Percentiles rank a stretch among this genome's conserved stretches.
Evolutionary conservation across 92 coral and sea anemone species (phyloP).

Genomic region (Micromussa lordhowensis): DNA sequence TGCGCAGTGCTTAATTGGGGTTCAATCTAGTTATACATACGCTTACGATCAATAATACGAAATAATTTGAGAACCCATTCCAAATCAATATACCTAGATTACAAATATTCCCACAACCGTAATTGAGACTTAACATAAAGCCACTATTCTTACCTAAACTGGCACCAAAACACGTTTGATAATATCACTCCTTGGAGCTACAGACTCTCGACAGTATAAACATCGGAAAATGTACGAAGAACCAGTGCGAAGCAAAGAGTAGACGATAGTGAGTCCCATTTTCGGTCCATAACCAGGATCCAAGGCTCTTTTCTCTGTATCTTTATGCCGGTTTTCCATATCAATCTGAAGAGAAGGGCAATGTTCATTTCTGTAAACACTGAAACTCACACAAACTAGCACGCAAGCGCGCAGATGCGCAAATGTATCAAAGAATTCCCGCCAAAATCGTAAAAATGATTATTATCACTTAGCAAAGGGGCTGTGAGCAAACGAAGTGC

Average conservation of each 20-base stretch:
- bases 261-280: neutral
- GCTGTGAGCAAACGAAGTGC: neutral
- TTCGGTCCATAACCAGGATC: neutral
- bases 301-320: neutral
- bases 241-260: too few relatives aligned
- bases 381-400: neutral
- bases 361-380: conserved; percentile 8
- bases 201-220: too few relatives aligned
- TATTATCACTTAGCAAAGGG: neutral
- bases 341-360: neutral
- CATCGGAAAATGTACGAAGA: too few relatives aligned
- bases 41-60: too few relatives aligned
- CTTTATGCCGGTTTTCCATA: neutral
- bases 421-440: neutral
- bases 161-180: too few relatives aligned
- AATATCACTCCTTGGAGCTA: too few relatives aligned
- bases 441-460: neutral
- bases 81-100: neutral
- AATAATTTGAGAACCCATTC: too few relatives aligned
- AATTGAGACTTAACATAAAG: too few relatives aligned
- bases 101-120: neutral
- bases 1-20: too few relatives aligned
- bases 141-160: too few relatives aligned
- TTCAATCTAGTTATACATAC: too few relatives aligned
- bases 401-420: neutral